Evolutionary conservation across 2,113 vertebrate genomes (phyloP), one percentile per base, ranked within the genome.

Genomic region (Chascanopsetta lugubris): DNA sequence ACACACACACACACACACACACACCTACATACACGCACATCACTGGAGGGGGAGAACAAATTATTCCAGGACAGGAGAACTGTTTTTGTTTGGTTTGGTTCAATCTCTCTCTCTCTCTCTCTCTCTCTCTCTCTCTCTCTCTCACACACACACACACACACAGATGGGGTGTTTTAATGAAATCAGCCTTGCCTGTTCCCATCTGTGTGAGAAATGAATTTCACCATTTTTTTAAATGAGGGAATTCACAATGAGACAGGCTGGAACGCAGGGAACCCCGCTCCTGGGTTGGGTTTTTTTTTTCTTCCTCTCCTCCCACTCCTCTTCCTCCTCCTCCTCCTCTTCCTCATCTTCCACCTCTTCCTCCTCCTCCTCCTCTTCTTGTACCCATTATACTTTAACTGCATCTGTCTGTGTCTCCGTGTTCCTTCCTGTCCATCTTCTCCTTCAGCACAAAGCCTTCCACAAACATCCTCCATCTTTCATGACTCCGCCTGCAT

Each of bases 151-250:
- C 72, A 22, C 50, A 5, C 45, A 22, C 45, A 18, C 21, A 22
- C 45, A 46, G 45, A 88, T 85, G 85, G 87, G 82, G 56, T 84
- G 71, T 87, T 89, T 85, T 89, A 88, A 90, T 88, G 77, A 86
- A 90, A 89, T 89, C 83, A 83, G 83, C 76, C 81, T 83, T 90
- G 84, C 86, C 87, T 83, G 83, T 74, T 88, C 76, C 86, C 87
- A 90, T 89, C 85, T 87, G 86, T 84, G 86, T 88, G 89, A 90
- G 83, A 86, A 87, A 89, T 90, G 85, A 90, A 88, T 90, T 88
- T 87, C 60, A 78, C 75, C 57, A 78, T 82, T 83, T 86, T n/a
- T 85, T 79, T 64, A 88, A 90, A 86, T 83, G 70, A 85, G 72
- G 50, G 85, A 83, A 85, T 90, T 85, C 76, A 79, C 83, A 87